Conservation (phyloP, 2,797 vertebrate genomes). For the Lateolabrax maculatus region DNA sequence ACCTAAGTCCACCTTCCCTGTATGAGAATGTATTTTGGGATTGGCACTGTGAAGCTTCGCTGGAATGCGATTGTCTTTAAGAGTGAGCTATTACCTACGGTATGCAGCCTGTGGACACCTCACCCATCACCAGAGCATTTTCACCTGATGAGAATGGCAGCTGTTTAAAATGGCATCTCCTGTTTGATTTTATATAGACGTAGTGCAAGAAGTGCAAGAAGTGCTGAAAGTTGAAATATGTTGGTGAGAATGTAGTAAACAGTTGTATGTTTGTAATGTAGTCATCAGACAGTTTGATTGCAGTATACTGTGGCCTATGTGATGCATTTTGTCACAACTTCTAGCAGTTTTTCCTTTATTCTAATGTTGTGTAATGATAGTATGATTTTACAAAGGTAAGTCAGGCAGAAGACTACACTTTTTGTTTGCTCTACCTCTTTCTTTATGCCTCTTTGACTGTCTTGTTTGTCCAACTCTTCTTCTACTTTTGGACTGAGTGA, state of each 20-base stretch:
- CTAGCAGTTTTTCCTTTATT: slow-evolving; percentile 14
- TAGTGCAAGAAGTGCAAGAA: too few species aligned
- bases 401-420: neutral
- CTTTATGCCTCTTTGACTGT: slow-evolving; percentile 1
- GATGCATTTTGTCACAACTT: slow-evolving; percentile 12
- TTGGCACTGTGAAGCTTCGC: slow-evolving; percentile 32
- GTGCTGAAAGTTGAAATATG: slow-evolving; percentile 4
- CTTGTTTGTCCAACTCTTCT: neutral
- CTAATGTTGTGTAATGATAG: neutral
- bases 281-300: neutral
- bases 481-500: slow-evolving; percentile 10
- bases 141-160: slow-evolving; percentile 27
- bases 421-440: slow-evolving; percentile 10
- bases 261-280: too few species aligned
- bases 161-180: slow-evolving; percentile 12
- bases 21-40: slow-evolving; percentile 32
- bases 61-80: slow-evolving; percentile 29
- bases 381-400: slow-evolving; percentile 32
- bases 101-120: slow-evolving; percentile 38
- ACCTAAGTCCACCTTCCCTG: neutral
- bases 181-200: too few species aligned
- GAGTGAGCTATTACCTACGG: slow-evolving; percentile 10
- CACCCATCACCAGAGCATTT: slow-evolving; percentile 29
- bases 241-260: slow-evolving; percentile 15
- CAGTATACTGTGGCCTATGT: neutral